phyloP scores from a whole-genome alignment of 2,797 vertebrate genomes.

The Manis javanica region DNA sequence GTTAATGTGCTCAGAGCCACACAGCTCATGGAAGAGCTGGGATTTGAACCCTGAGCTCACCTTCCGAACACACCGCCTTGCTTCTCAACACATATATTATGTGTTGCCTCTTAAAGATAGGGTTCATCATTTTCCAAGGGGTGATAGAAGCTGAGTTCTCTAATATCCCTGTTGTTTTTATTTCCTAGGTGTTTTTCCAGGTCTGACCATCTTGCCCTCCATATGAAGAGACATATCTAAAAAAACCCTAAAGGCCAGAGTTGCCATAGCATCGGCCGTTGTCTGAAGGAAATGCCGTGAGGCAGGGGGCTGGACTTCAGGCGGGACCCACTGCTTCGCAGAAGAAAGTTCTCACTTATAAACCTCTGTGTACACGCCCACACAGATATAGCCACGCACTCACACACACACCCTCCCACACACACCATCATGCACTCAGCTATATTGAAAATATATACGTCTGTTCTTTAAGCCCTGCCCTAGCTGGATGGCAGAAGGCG shows the following conservation, averaged over 20 bases:
- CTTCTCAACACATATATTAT: rapidly evolving
- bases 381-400: conserved; percentile 56
- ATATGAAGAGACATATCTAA: conserved; percentile 99
- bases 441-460: conserved; percentile 86
- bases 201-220: conserved; percentile 99
- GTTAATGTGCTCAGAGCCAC: neutral
- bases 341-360: conserved; percentile 86
- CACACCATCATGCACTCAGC: conserved; percentile 87
- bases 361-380: conserved; percentile 87
- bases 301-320: conserved; percentile 84
- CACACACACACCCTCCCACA: conserved; percentile 64
- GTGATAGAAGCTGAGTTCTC: neutral
- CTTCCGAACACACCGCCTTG: neutral
- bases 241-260: conserved; percentile 68
- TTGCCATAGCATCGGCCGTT: conserved; percentile 75
- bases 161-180: conserved; percentile 78
- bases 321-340: conserved; percentile 83
- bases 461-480: conserved; percentile 90
- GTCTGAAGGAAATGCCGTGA: conserved; percentile 80
- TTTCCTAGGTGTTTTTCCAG: conserved; percentile 97
- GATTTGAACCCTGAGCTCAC: neutral
- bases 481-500: conserved; percentile 86
- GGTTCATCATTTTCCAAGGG: neutral
- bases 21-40: neutral
- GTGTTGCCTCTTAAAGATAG: neutral